Evolutionary conservation across 2,113 vertebrate species (phyloP).

Genomic region (Litocranius walleri): DNA sequence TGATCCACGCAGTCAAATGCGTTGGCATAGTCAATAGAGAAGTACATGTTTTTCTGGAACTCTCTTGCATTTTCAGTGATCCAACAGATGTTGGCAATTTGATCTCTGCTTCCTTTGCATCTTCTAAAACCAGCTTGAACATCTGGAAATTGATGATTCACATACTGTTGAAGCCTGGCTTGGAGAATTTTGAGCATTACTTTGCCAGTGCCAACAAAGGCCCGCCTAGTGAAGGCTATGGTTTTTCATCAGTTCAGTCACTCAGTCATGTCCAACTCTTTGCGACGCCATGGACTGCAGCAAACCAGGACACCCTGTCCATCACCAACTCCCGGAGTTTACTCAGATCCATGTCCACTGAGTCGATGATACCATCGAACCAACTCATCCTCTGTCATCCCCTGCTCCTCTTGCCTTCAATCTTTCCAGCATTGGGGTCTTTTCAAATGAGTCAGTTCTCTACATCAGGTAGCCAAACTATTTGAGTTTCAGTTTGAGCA

Average conservation of each 20-base stretch:
- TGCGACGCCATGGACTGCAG: not conserved
- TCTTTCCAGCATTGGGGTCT: not conserved
- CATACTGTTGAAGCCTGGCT: not conserved
- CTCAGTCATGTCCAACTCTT: not conserved
- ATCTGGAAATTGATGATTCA: not conserved
- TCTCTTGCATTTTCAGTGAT: not conserved
- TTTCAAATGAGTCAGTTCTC: not conserved
- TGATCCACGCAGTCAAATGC: not conserved
- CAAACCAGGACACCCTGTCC: not conserved
- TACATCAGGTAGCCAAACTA: not conserved
- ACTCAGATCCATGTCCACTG: not conserved
- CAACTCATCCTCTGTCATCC: not conserved
- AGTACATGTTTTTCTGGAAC: not conserved
- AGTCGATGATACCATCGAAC: accelerated
- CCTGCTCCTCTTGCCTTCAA: not conserved
- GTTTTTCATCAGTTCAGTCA: not conserved
- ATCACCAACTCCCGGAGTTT: not conserved
- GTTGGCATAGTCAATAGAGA: not conserved
- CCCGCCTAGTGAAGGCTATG: too few relatives aligned
- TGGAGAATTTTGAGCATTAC: not conserved
- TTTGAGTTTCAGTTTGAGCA: not conserved
- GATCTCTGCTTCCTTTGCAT: not conserved
- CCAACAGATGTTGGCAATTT: not conserved
- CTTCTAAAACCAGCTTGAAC: not conserved
- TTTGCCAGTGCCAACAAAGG: not conserved